Evolutionary conservation across 2,888 invertebrate genomes (phyloP).

Genomic region (Oscheius sp.): DNA sequence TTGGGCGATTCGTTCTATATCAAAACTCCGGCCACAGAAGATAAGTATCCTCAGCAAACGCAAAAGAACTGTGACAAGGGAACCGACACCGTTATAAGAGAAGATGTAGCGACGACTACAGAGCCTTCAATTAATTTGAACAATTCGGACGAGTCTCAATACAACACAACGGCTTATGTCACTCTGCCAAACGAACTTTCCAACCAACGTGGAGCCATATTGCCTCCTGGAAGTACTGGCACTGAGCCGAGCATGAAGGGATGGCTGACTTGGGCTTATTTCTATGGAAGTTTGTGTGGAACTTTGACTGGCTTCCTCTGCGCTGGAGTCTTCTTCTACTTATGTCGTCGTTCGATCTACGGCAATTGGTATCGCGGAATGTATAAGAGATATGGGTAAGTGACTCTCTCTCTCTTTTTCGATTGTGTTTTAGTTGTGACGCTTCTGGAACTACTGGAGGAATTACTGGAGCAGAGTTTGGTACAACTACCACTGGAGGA

Average conservation of each 20-base stretch:
- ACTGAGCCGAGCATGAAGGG: neutral
- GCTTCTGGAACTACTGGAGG: constrained; percentile 30
- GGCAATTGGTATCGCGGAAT: constrained; percentile 40
- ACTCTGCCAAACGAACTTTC: too few relatives aligned
- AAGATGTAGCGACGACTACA: neutral
- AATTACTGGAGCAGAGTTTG: constrained; percentile 6
- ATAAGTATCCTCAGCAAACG: neutral
- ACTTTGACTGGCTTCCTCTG: neutral
- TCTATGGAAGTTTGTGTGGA: constrained; percentile 17
- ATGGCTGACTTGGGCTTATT: constrained; percentile 23
- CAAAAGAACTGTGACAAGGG: neutral
- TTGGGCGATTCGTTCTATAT: neutral
- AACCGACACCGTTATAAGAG: neutral
- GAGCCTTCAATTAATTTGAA: neutral
- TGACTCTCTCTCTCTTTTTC: too few relatives aligned
- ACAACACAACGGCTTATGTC: neutral
- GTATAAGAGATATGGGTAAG: constrained; percentile 46
- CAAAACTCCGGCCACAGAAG: neutral
- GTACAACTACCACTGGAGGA: constrained; percentile 1
- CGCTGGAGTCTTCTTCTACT: constrained; percentile 5
- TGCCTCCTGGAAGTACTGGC: too few relatives aligned
- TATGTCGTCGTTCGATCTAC: constrained; percentile 23
- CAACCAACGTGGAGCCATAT: too few relatives aligned
- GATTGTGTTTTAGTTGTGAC: too few relatives aligned
- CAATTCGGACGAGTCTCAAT: neutral